Conservation (phyloP, 2,113 vertebrate species). For the Orcinus orca region DNA sequence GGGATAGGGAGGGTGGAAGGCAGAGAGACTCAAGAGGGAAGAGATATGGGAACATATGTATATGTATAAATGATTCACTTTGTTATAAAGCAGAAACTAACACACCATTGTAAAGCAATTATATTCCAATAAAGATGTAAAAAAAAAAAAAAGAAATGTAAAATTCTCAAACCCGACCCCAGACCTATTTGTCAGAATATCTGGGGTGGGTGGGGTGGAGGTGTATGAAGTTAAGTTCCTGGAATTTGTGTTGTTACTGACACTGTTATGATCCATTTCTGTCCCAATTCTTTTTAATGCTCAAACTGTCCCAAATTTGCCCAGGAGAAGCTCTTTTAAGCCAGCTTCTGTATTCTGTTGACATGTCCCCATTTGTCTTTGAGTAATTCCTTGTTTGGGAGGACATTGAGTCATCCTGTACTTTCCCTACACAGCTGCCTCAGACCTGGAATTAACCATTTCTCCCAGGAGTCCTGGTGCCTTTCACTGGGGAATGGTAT, state of each 20-base stretch:
- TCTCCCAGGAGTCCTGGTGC: not conserved
- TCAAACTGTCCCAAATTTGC: not conserved
- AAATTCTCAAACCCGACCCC: not conserved
- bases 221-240: not conserved
- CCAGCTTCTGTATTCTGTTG: not conserved
- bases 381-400: not conserved
- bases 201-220: not conserved
- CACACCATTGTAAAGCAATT: too few species aligned
- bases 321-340: not conserved
- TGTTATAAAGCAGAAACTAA: too few species aligned
- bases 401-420: not conserved
- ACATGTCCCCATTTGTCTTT: not conserved
- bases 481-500: not conserved
- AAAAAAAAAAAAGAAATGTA: too few species aligned
- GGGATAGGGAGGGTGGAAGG: too few species aligned
- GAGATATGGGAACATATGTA: too few species aligned
- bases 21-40: too few species aligned
- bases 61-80: too few species aligned
- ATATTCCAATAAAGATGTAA: too few species aligned
- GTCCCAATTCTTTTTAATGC: not conserved
- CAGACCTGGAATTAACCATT: not conserved
- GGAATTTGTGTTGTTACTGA: not conserved
- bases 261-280: not conserved
- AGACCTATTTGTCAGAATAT: not conserved
- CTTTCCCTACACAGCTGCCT: not conserved